Evolutionary conservation across 2,797 vertebrate genomes (phyloP).

Genomic region (Coracias cyanogaster): DNA sequence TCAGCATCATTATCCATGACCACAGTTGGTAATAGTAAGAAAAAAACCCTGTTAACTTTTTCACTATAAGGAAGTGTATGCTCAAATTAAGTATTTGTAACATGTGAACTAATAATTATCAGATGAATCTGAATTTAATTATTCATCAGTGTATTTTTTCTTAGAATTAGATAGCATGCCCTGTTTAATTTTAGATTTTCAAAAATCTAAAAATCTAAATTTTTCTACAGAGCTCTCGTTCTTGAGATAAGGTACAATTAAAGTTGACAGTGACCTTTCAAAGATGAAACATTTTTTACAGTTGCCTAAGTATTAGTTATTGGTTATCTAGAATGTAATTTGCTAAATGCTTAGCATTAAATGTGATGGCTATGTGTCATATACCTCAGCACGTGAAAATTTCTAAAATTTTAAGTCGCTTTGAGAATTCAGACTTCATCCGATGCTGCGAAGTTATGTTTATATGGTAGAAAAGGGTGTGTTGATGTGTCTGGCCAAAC

Average conservation of each 20-base stretch:
- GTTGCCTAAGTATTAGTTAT: not conserved
- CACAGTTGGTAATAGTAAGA: not conserved
- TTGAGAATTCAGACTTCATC: not conserved
- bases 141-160: conserved; percentile 10
- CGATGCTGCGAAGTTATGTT: not conserved
- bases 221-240: not conserved
- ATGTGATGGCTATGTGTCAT: not conserved
- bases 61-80: not conserved
- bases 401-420: not conserved
- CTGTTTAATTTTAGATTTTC: conserved; percentile 30
- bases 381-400: not conserved
- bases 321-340: not conserved
- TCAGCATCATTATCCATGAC: not conserved
- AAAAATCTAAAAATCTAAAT: too few species aligned
- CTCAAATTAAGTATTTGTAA: not conserved
- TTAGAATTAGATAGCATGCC: not conserved
- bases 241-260: not conserved
- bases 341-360: not conserved
- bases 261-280: not conserved
- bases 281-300: not conserved
- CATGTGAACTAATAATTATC: not conserved
- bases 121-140: conserved; percentile 38
- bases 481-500: not conserved
- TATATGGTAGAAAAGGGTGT: not conserved
- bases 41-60: not conserved